Evolutionary conservation across 2,888 invertebrate species (phyloP), one percentile per base, ranked within the genome.

Genomic region (Drosophila imparisetae): DNA sequence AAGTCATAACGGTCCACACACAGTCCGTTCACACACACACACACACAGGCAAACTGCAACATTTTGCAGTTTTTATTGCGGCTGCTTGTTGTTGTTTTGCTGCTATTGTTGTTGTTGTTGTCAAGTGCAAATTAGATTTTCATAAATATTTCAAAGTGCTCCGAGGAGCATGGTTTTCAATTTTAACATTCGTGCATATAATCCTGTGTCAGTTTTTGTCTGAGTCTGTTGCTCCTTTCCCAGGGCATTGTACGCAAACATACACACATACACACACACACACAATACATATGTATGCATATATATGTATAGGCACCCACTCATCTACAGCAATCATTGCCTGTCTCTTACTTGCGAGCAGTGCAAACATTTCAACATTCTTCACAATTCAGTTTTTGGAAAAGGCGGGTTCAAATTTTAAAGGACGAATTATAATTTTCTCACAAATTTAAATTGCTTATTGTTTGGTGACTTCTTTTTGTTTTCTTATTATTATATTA

Each of bases 61-160:
- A 62, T 74, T 78, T 65, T 79, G 55, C 29, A 42, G 48, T 71
- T 72, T 60, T 55, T 59, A 54, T 71, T 49, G 32, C 15, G 21
- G 45, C 15, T 29, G 34, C 34, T 40, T 45, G 32, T 42, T 54
- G 24, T 32, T 18, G 10, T 4, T 4, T 15, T 5, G 4, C 18
- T 54, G 21, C 49, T 40, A 21, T 59, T 66, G 65, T 29, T 58
- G 21, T 57, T 61, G 30, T 65, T 72, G 55, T 61, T 62, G 77
- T 68, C 55, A 73, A 71, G 66, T 58, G 72, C 79, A 89, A 89
- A 89, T 86, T 83, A 85, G 83, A 89, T 86, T 86, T 86, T 81
- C 85, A 86, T 89, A 86, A 86, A 89, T 86, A 87, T 89, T 89
- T 87, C 78, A 80, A 83, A 65, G 62, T 62, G 52, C 60, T 65